Evolutionary conservation across 2,113 vertebrate species (phyloP).

Genomic region (Phocoena phocoena): DNA sequence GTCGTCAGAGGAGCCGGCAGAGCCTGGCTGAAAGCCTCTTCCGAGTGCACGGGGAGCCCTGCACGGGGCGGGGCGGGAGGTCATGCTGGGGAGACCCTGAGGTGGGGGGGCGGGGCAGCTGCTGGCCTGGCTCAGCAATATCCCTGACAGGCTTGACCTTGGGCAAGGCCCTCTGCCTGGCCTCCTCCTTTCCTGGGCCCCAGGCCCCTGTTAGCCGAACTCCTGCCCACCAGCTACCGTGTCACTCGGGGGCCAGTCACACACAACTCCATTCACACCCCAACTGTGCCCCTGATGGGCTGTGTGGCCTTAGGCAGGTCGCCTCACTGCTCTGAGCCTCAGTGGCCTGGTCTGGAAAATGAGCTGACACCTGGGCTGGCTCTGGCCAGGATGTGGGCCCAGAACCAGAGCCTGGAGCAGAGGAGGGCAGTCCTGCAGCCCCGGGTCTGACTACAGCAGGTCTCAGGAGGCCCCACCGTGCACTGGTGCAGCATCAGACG

Average conservation of each 20-base stretch:
- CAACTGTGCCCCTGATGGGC: not conserved
- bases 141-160: not conserved
- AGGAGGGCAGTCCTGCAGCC: not conserved
- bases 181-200: not conserved
- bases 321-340: not conserved
- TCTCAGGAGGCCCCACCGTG: not conserved
- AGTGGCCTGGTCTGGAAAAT: not conserved
- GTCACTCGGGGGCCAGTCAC: not conserved
- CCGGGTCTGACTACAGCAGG: not conserved
- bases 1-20: not conserved
- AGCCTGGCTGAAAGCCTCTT: not conserved
- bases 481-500: rapidly evolving
- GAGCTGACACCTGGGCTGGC: not conserved
- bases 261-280: not conserved
- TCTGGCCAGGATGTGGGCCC: not conserved
- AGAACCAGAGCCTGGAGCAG: not conserved
- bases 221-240: not conserved
- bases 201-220: not conserved
- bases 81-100: not conserved
- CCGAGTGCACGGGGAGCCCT: not conserved
- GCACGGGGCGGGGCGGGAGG: not conserved
- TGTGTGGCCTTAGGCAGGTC: not conserved
- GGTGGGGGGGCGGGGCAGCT: not conserved
- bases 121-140: not conserved
- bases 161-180: not conserved